Conservation (phyloP, 2,888 invertebrate species). For the Aleiodes leptofemur region DNA sequence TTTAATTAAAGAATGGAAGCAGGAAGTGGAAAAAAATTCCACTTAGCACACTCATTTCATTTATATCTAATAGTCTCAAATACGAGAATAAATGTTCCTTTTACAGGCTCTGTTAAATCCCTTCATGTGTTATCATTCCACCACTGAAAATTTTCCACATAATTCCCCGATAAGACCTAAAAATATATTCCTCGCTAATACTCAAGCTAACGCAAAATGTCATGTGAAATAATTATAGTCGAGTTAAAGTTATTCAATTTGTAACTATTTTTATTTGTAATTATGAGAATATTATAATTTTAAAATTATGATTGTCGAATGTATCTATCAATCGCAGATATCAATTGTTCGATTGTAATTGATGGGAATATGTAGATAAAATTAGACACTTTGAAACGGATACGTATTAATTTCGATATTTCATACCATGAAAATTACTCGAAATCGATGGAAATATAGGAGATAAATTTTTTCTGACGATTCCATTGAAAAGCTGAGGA, state of each 20-base stretch:
- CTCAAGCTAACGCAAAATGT: background rate
- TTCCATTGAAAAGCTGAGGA: too few species aligned
- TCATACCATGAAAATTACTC: too few species aligned
- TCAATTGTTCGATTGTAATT: background rate
- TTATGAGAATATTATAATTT: too few species aligned
- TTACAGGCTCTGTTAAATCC: background rate
- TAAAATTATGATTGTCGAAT: too few species aligned
- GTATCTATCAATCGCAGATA: too few species aligned
- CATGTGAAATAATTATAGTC: background rate
- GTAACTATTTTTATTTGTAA: too few species aligned
- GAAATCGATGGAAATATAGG: too few species aligned
- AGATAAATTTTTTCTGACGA: too few species aligned
- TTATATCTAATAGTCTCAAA: conserved; percentile 22
- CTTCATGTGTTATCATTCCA: background rate
- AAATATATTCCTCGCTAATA: background rate
- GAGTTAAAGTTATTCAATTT: too few species aligned
- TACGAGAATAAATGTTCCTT: conserved; percentile 11
- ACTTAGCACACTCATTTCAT: background rate
- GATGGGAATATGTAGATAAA: background rate
- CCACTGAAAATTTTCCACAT: background rate
- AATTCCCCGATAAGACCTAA: conserved; percentile 7
- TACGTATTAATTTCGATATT: too few species aligned
- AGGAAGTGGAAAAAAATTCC: background rate
- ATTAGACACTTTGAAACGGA: too few species aligned
- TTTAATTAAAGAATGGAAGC: conserved; percentile 5